These are phyloP conservation scores for Pelodiscus sinensis DNA, from an alignment of 2,113 vertebrate genomes.

Conservation along the genomic window DNA sequence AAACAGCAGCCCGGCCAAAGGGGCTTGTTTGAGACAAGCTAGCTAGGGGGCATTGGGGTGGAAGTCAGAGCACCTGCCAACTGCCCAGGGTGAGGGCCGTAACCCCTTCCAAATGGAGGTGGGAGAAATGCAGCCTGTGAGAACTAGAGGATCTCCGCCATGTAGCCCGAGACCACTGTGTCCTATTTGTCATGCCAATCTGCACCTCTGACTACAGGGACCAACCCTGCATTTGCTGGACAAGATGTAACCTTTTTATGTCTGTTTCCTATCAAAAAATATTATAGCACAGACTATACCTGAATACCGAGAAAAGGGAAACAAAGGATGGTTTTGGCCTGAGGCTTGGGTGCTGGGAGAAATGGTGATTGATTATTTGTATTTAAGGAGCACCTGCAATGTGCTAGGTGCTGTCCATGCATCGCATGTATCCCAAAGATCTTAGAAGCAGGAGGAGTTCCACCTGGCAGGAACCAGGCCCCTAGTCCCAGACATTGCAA, in stretches of 20 bases:
- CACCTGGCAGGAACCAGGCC: fast-evolving
- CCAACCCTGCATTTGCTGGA: background rate
- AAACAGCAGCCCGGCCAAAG: fast-evolving
- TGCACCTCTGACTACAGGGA: fast-evolving
- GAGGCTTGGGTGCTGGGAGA: fast-evolving
- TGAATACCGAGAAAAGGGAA: no score
- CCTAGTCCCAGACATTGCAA: background rate
- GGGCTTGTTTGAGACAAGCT: fast-evolving
- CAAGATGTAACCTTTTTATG: fast-evolving
- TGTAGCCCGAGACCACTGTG: fast-evolving
- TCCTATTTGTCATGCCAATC: background rate
- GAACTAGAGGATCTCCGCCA: fast-evolving
- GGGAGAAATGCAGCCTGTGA: background rate
- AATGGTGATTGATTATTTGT: fast-evolving
- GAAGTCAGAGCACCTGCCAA: fast-evolving
- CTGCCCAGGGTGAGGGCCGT: fast-evolving
- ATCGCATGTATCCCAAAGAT: background rate
- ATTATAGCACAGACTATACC: no score
- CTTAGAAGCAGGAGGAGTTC: fast-evolving
- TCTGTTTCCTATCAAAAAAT: background rate
- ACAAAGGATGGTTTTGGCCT: fast-evolving
- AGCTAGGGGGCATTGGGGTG: fast-evolving
- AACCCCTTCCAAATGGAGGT: fast-evolving
- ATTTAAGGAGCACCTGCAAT: fast-evolving
- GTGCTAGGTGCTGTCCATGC: fast-evolving